These are phyloP conservation scores for Nansenia antarctica DNA, from an alignment of 2,113 vertebrate species.

Conservation along the genomic window DNA sequence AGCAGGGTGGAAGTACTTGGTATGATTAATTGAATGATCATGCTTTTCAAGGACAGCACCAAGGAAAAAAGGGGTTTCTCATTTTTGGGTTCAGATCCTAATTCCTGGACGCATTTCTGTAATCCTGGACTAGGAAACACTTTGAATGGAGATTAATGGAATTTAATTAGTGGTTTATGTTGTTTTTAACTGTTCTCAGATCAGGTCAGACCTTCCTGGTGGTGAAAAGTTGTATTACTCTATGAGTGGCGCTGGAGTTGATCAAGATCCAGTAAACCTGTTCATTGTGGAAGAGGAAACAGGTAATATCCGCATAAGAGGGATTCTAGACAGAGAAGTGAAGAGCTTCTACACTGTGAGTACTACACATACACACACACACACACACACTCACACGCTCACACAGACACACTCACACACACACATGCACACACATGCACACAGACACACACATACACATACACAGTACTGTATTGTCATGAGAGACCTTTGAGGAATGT, in stretches of 20 bases:
- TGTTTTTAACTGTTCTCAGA: conserved; percentile 34
- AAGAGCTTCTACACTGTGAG: conserved; percentile 23
- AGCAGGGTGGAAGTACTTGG: no score
- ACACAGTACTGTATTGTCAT: no score
- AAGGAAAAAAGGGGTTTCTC: no score
- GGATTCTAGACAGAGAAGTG: conserved; percentile 40
- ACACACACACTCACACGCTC: neutral
- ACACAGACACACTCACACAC: neutral
- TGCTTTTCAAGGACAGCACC: no score
- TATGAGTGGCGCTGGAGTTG: conserved; percentile 27
- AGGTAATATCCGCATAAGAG: conserved; percentile 20
- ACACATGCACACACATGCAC: neutral
- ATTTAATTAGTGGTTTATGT: no score
- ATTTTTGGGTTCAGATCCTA: no score
- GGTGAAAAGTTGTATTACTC: neutral
- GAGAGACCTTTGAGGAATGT: neutral
- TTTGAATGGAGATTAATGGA: no score
- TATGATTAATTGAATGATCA: no score
- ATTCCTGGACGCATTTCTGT: no score
- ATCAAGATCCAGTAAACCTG: conserved; percentile 8
- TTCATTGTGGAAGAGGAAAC: conserved; percentile 16
- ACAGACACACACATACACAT: no score
- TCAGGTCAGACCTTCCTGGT: conserved; percentile 22
- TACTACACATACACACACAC: no score
- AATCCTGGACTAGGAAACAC: no score